These are phyloP conservation scores for Osmoderma eremita DNA, from an alignment of 2,888 invertebrate genomes.

Conservation along the genomic window DNA sequence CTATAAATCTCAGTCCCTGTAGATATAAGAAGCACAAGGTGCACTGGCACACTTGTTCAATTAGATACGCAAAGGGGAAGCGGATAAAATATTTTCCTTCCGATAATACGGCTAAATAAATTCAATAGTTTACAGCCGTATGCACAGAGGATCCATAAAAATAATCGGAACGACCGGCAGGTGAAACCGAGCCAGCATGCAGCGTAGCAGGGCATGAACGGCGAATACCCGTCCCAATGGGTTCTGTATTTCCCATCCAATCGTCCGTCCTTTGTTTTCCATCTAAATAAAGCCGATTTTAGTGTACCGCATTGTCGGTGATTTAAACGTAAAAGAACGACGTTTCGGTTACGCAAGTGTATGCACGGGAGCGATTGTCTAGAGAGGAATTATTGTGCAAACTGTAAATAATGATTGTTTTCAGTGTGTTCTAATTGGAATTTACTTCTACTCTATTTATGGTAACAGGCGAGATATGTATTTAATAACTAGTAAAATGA, in stretches of 20 bases:
- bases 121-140: conserved; percentile 33
- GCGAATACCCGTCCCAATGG: conserved; percentile 15
- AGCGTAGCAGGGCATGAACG: conserved; percentile 3
- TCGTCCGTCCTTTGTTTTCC: conserved; percentile 1
- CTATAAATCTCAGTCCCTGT: too few species aligned
- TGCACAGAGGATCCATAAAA: conserved; percentile 37
- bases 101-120: conserved; percentile 34
- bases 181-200: conserved; percentile 11
- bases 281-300: conserved; percentile 29
- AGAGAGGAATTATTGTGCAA: too few species aligned
- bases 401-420: too few species aligned
- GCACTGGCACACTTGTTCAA: conserved; percentile 11
- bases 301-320: neutral
- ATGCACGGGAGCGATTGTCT: neutral
- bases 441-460: too few species aligned
- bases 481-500: too few species aligned
- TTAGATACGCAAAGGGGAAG: conserved; percentile 1
- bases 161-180: conserved; percentile 19
- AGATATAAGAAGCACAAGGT: neutral
- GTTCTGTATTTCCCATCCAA: neutral
- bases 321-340: conserved; percentile 3
- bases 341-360: neutral
- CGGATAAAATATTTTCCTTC: conserved; percentile 25
- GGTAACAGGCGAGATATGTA: too few species aligned
- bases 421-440: too few species aligned